These are phyloP conservation scores for Tolmerus cingulatus DNA, from an alignment of 2,888 invertebrate genomes.

Conservation along the genomic window DNA sequence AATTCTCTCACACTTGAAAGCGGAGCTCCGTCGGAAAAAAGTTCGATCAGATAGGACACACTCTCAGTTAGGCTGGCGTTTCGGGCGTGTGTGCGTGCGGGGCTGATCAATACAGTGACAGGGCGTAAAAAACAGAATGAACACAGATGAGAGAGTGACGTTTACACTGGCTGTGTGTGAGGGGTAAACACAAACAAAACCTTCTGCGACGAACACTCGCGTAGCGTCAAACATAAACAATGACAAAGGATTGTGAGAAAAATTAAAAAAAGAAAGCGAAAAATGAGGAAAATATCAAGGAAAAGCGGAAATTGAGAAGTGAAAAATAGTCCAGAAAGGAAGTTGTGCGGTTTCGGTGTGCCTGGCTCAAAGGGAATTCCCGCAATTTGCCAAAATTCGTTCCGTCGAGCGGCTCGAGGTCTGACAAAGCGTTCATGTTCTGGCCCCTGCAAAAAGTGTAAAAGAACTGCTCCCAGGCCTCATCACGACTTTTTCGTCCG, in stretches of 20 bases:
- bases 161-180: slow-evolving; percentile 1
- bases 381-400: background rate
- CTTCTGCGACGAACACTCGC: background rate
- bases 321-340: background rate
- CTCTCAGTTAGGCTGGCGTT: background rate
- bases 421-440: background rate
- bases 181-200: background rate
- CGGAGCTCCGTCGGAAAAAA: slow-evolving; percentile 7
- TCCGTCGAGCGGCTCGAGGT: background rate
- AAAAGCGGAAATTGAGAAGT: slow-evolving; percentile 21
- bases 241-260: slow-evolving; percentile 46
- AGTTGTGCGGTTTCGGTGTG: background rate
- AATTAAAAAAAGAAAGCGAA: slow-evolving; percentile 27
- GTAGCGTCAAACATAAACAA: slow-evolving; percentile 47
- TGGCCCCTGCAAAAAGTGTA: slow-evolving; percentile 4
- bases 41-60: slow-evolving; percentile 34
- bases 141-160: slow-evolving; percentile 17
- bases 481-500: slow-evolving; percentile 40
- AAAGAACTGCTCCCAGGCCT: slow-evolving; percentile 29
- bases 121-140: background rate
- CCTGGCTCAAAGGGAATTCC: background rate
- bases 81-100: background rate
- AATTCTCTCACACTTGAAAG: slow-evolving; percentile 29
- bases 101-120: slow-evolving; percentile 18
- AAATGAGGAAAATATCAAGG: slow-evolving; percentile 33